A percentile compares a stretch with the other conserved stretches of the same genome.
phyloP scores from a whole-genome alignment of 2,888 invertebrate genomes.

The Autographa pulchrina region DNA sequence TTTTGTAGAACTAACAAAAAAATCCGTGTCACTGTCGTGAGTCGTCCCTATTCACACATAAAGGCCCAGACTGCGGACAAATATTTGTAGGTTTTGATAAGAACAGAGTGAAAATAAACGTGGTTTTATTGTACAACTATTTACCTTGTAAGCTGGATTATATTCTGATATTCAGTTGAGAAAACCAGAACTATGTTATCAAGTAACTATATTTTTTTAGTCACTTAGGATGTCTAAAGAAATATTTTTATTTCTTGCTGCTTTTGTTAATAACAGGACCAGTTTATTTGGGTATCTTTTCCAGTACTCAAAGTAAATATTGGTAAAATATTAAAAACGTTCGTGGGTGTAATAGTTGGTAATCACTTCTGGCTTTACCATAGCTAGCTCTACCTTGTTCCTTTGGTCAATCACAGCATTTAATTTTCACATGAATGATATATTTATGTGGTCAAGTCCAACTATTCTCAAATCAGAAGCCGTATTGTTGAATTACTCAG shows the following conservation, averaged over 20 bases:
- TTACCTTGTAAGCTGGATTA: slow-evolving; percentile 4
- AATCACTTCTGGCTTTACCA: slow-evolving; percentile 1
- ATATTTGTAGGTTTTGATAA: slow-evolving; percentile 2
- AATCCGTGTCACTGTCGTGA: background rate
- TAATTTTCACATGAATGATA: background rate
- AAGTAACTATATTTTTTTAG: background rate
- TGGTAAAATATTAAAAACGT: too few relatives aligned
- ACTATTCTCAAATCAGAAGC: slow-evolving; percentile 48
- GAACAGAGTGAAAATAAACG: background rate
- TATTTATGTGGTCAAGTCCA: background rate
- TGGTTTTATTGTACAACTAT: slow-evolving; percentile 2
- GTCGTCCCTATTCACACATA: background rate
- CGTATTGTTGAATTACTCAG: slow-evolving; percentile 42
- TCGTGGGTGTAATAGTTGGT: background rate
- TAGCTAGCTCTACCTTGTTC: background rate
- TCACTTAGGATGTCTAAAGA: background rate
- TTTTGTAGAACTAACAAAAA: slow-evolving; percentile 13
- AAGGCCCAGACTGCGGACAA: background rate
- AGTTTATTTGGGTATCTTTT: background rate
- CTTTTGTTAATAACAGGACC: background rate
- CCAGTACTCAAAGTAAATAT: too few relatives aligned
- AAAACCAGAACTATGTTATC: background rate
- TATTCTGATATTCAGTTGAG: background rate
- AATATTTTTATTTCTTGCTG: background rate
- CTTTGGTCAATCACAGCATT: background rate